Base-by-base conservation (phyloP, 2,888 invertebrate species). In the Scaeva pyrastri region DNA sequence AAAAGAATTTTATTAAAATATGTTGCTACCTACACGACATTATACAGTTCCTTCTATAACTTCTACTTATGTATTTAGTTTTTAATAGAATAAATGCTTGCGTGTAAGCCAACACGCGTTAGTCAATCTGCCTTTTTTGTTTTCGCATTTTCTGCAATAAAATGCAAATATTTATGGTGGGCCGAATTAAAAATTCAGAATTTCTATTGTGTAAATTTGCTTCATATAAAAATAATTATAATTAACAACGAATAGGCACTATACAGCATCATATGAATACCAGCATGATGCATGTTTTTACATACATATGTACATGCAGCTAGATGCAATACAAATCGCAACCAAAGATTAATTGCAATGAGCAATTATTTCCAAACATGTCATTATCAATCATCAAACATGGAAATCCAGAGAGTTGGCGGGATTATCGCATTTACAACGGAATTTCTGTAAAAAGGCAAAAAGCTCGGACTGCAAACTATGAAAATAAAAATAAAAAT, bases 351-450 rank as follows among this genome's bases (percentile, higher is more conserved):
- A 66, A 68, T 68, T 31, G 50, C n/a, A 39, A 26, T 5, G 11
- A 10, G 23, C 39, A 39, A 68, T 68, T 68, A 68, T 68, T 68
- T 52, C 39, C 21, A 12, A 68, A 36, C 68, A 68, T 52, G 68
- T 68, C 50, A 68, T 52, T 68, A 68, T 68, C 52, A 68, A 68
- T 68, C 52, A 52, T 31, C 12, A 66, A 66, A 48, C 64, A 66
- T 66, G 48, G 31, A 26, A 23, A 64, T 43, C 45, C 64, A 45
- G 45, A 45, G 43, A 64, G 45, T 66, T 66, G 64, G 45, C 19
- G 48, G 48, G 14, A 66, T 66, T 66, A 66, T 48, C 12, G 14
- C 48, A 66, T 62, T 62, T 62, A 11, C 64, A 66, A 31, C 14
- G 26, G 48, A 48, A 66, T 48, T 45, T 48, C 31, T 19, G 31